Percentiles rank a stretch among this genome's conserved stretches.
phyloP scores from a whole-genome alignment of 2,888 invertebrate species.

The Agrotis segetum region DNA sequence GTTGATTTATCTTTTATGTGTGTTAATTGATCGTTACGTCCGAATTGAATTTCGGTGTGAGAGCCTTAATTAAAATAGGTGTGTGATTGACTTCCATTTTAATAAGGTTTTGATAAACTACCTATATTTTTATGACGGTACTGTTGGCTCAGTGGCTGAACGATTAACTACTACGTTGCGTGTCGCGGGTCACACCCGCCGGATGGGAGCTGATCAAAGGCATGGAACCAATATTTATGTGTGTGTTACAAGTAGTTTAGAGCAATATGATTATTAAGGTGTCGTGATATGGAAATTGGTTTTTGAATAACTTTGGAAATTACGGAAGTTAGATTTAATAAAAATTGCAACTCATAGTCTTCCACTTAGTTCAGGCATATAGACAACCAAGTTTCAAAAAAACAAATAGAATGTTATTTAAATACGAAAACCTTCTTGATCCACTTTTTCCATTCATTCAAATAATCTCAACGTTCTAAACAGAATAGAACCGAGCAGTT shows the following conservation, averaged over 20 bases:
- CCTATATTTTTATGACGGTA: too few relatives aligned
- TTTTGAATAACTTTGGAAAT: too few relatives aligned
- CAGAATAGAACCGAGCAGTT: slow-evolving; percentile 26
- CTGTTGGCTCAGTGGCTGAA: too few relatives aligned
- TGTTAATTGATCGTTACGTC: slow-evolving; percentile 53
- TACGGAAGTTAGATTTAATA: too few relatives aligned
- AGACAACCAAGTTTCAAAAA: slow-evolving; percentile 5
- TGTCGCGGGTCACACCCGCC: too few relatives aligned
- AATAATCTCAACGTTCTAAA: slow-evolving; percentile 23
- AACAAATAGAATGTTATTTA: slow-evolving; percentile 19
- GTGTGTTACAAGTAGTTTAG: too few relatives aligned
- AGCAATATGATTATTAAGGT: too few relatives aligned
- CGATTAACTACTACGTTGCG: too few relatives aligned
- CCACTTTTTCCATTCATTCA: slow-evolving; percentile 10
- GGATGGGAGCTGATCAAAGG: too few relatives aligned
- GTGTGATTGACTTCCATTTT: slow-evolving; percentile 15
- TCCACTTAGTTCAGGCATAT: neutral
- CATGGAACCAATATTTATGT: too few relatives aligned
- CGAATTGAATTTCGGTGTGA: slow-evolving; percentile 20
- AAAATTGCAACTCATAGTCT: neutral
- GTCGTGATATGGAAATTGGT: too few relatives aligned
- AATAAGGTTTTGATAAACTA: neutral
- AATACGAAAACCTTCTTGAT: slow-evolving; percentile 25
- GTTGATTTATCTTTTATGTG: slow-evolving; percentile 54
- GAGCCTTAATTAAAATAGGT: slow-evolving; percentile 19